phyloP scores from a whole-genome alignment of 37 sponge, comb jelly and placozoan species.

The Petrosia ficiformis region DNA sequence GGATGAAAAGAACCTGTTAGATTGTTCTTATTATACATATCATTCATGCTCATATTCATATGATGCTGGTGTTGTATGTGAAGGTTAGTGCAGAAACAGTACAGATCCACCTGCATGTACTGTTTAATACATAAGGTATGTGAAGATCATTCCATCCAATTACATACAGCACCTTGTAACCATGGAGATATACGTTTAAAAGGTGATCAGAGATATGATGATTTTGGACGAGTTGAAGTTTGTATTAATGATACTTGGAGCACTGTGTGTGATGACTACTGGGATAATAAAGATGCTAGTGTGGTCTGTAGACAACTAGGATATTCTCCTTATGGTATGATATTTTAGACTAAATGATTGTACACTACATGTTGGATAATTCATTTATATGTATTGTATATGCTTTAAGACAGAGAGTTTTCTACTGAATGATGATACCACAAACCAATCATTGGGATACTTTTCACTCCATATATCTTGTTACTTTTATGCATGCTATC shows the following conservation, averaged over 20 bases:
- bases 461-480: too few relatives aligned
- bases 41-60: not conserved
- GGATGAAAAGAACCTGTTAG: not conserved
- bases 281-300: conserved; percentile 12
- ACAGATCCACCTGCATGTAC: too few relatives aligned
- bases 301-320: conserved; percentile 13
- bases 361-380: not conserved
- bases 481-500: too few relatives aligned
- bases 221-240: conserved; percentile 20
- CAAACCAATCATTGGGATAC: too few relatives aligned
- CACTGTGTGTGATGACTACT: conserved; percentile 8
- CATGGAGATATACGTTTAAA: conserved; percentile 5
- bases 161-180: not conserved
- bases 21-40: not conserved
- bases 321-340: too few relatives aligned
- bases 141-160: not conserved
- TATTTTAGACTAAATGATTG: not conserved
- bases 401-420: too few relatives aligned
- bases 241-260: conserved; percentile 16
- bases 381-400: too few relatives aligned
- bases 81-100: too few relatives aligned
- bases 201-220: not conserved
- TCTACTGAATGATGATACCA: too few relatives aligned
- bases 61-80: not conserved
- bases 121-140: not conserved